Evolutionary conservation across 2,888 invertebrate species (phyloP).

Genomic region (Ennomos fuscantarius): DNA sequence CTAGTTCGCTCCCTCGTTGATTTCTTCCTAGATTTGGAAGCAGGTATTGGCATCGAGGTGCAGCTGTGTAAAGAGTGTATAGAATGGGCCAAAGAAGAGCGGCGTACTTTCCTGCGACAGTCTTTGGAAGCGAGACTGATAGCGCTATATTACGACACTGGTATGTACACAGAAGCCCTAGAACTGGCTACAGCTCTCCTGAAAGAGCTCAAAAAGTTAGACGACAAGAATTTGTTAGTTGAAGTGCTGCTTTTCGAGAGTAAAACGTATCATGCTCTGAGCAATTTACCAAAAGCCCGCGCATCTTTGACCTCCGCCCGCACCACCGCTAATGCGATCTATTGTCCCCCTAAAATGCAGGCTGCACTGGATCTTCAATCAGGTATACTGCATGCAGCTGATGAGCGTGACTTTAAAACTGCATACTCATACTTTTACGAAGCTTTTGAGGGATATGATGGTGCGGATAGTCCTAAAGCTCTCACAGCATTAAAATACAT

Average conservation of each 20-base stretch:
- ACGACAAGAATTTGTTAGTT: conserved; percentile 99
- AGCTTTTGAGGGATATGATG: conserved; percentile 99
- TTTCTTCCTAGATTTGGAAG: conserved; percentile 98
- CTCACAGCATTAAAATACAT: conserved; percentile 99
- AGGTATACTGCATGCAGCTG: conserved; percentile 99
- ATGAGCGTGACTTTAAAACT: conserved; percentile 99
- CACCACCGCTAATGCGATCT: conserved; percentile 99
- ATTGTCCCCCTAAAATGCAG: conserved; percentile 99
- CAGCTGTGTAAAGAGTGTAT: conserved; percentile 98
- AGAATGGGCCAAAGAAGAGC: conserved; percentile 99
- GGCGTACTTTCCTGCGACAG: conserved; percentile 98
- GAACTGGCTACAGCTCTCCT: conserved; percentile 94
- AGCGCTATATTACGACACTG: conserved; percentile 97
- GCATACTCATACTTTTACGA: conserved; percentile 99
- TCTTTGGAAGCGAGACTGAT: conserved; percentile 97
- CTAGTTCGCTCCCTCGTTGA: conserved; percentile 98
- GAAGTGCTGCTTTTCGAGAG: conserved; percentile 99
- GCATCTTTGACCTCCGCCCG: conserved; percentile 99
- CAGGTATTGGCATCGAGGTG: conserved; percentile 97
- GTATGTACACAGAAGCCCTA: conserved; percentile 94
- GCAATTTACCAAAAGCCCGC: conserved; percentile 97
- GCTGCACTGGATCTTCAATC: conserved; percentile 98
- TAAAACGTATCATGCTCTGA: conserved; percentile 98
- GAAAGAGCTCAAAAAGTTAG: conserved; percentile 98
- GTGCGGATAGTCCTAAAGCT: conserved; percentile 96